Conservation (phyloP, 2,113 vertebrate species). For the Triplophysa dalaica region DNA sequence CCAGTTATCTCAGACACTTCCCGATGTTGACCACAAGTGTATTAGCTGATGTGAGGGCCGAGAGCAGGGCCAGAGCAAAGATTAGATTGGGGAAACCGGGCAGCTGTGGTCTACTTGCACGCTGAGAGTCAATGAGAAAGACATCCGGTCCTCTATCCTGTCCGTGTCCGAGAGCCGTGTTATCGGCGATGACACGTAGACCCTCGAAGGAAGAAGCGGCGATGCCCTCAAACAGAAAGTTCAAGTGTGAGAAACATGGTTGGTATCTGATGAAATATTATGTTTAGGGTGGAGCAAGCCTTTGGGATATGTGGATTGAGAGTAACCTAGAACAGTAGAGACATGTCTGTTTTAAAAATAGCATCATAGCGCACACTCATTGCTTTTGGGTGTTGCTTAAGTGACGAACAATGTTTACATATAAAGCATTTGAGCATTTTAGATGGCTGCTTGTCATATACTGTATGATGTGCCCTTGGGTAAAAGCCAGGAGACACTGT, state of each 20-base stretch:
- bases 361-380: not conserved
- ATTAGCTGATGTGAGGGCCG: constrained; percentile 69
- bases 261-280: constrained; percentile 63
- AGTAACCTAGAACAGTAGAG: constrained; percentile 21
- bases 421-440: not conserved
- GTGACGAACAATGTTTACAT: constrained; percentile 4
- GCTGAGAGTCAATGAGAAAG: constrained; percentile 18
- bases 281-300: constrained; percentile 61
- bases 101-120: constrained; percentile 13
- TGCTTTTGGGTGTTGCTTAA: not conserved
- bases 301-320: constrained; percentile 53
- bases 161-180: constrained; percentile 45
- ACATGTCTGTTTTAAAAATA: constrained; percentile 44
- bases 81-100: constrained; percentile 64
- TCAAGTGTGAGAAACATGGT: constrained; percentile 46
- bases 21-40: constrained; percentile 69
- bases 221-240: constrained; percentile 61
- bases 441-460: no score
- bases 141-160: constrained; percentile 9
- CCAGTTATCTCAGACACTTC: constrained; percentile 71
- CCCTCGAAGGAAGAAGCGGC: constrained; percentile 51
- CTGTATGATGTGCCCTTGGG: no score
- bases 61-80: constrained; percentile 48
- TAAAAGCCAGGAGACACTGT: no score
- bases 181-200: constrained; percentile 62